Evolutionary conservation across 2,113 vertebrate genomes (phyloP).

Genomic region (Cygnus atratus): DNA sequence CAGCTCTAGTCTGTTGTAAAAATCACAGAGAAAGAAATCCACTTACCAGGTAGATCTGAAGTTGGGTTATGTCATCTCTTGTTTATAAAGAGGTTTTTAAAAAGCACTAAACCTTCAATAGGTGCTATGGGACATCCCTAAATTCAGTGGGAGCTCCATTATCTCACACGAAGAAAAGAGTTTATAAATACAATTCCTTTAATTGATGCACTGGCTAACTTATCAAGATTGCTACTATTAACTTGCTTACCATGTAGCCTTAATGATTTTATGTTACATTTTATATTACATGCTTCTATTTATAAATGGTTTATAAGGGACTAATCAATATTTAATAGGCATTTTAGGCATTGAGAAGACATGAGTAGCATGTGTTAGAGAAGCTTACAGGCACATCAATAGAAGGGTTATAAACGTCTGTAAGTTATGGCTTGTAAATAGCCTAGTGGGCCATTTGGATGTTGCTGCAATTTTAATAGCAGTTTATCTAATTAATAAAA

Average conservation of each 20-base stretch:
- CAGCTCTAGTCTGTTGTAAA: background rate
- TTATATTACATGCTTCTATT: constrained; percentile 24
- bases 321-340: constrained; percentile 43
- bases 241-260: constrained; percentile 9
- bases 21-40: background rate
- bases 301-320: constrained; percentile 31
- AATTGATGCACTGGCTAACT: background rate
- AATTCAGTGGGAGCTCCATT: background rate
- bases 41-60: background rate
- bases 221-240: background rate
- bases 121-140: background rate
- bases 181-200: background rate
- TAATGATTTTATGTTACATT: constrained; percentile 39
- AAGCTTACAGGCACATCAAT: background rate
- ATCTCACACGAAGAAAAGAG: background rate
- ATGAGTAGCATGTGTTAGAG: background rate
- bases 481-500: background rate
- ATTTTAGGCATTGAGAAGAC: constrained; percentile 20
- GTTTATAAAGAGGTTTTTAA: background rate
- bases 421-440: background rate
- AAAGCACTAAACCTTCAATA: background rate
- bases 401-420: background rate
- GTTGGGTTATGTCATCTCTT: background rate
- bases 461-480: background rate
- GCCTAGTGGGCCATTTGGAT: background rate